Percentiles rank a stretch among this genome's conserved stretches.
Conservation (phyloP, 2,113 vertebrate genomes). For the Hypanus sabinus region DNA sequence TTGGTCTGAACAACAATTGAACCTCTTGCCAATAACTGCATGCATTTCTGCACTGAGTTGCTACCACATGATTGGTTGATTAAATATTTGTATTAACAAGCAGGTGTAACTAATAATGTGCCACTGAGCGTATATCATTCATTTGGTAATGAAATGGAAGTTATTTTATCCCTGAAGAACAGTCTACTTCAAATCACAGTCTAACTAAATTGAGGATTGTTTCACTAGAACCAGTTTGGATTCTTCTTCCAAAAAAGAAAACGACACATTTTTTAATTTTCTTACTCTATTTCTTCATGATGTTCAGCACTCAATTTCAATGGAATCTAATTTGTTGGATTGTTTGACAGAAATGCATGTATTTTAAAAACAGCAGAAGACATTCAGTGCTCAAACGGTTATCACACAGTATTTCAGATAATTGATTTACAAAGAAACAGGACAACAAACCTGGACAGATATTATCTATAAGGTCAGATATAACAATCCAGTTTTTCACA, state of each 20-base stretch:
- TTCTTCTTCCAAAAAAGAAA: not conserved
- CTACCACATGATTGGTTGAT: no score
- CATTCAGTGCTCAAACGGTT: constrained; percentile 3
- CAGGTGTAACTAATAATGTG: no score
- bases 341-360: not conserved
- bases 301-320: not conserved
- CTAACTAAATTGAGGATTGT: not conserved
- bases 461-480: not conserved
- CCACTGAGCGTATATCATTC: not conserved
- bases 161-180: not conserved
- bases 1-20: no score
- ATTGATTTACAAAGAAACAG: constrained; percentile 23
- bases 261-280: not conserved
- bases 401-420: not conserved
- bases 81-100: no score
- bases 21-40: no score
- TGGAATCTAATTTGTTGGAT: not conserved
- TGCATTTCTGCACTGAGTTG: no score
- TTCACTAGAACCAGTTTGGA: not conserved
- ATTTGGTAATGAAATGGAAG: not conserved
- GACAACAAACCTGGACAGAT: constrained; percentile 12
- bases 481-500: not conserved
- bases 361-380: constrained; percentile 15
- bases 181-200: not conserved
- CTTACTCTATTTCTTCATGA: not conserved